Base-by-base conservation (phyloP, 1,140 invertebrate species). In the Cydia amplana region DNA sequence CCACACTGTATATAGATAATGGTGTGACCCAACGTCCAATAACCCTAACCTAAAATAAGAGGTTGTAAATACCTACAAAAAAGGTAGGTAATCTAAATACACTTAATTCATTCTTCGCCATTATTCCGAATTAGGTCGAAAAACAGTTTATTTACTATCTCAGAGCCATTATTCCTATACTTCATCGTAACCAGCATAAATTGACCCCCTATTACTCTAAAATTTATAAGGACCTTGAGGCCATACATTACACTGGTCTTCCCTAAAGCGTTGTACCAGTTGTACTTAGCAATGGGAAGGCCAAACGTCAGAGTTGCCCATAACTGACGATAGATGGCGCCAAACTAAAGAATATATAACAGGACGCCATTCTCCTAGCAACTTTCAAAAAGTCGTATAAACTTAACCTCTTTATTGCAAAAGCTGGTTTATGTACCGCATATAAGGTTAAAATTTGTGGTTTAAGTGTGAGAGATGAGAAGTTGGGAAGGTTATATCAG, bases 261-360 rank as follows among this genome's bases (percentile, higher is more conserved):
- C 1, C 12, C 14, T 46, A 1, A 55, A 4, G 12, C 9, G 4
- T 6, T 32, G 3, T 25, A 25, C 0, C n/a, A 1, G 4, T 6
- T 32, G 43, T 73, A 75, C 83, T 78, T 81, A 81, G 55, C 79
- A 70, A 49, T 73, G 43, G 65, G 86, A 78, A 85, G 82, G 86
- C 49, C 5, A 86, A 81, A 82, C 73, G 88, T 90, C 86, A 85
- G 83, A 87, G 87, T 73, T 85, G 76, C 75, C 86, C 83, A 88
- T 87, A 89, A 89, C 78, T 77, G 25, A 77, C 80, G 85, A 91
- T 90, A 91, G 89, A 91, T 91, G 89, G 89, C 87, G 84, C 73
- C 86, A 81, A 83, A 84, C 80, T 79, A 83, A 86, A 86, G 82
- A 82, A 85, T 84, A 28, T 82, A 77, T 65, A 78, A 77, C 74